Percentiles rank a stretch among this genome's conserved stretches.
Conservation (phyloP, 2,113 vertebrate species). For the Opisthocomus hoazin region DNA sequence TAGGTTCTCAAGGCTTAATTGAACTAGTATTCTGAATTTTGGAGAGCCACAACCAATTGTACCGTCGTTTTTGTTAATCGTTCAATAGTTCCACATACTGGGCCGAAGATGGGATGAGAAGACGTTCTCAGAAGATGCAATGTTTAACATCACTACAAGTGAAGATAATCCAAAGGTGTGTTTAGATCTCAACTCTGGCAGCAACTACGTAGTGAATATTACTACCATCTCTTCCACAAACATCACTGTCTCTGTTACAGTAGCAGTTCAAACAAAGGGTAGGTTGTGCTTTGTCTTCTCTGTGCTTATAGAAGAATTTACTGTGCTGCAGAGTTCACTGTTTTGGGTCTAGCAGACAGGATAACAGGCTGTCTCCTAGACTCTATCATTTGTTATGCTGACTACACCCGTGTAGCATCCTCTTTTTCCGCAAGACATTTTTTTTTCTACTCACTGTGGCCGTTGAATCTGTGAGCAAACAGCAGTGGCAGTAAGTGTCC, state of each 20-base stretch:
- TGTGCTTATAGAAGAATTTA: not conserved
- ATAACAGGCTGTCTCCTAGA: not conserved
- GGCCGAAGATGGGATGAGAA: slow-evolving; percentile 71
- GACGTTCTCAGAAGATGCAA: slow-evolving; percentile 68
- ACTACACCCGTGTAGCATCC: not conserved
- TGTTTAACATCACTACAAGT: slow-evolving; percentile 70
- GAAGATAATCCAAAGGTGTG: slow-evolving; percentile 77
- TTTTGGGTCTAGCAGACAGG: not conserved
- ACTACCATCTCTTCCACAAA: slow-evolving; percentile 67
- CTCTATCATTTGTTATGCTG: not conserved
- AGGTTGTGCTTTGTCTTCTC: not conserved
- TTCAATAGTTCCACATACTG: slow-evolving; percentile 60
- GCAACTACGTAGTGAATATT: slow-evolving; percentile 85
- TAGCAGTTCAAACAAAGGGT: slow-evolving; percentile 48
- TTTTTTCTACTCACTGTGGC: not conserved
- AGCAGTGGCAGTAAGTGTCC: not conserved
- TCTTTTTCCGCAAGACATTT: not conserved
- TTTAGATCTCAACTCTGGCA: slow-evolving; percentile 79
- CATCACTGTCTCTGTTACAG: not conserved
- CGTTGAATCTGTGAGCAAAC: not conserved
- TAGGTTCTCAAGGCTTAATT: not conserved
- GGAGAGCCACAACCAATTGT: not conserved
- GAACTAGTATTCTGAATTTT: not conserved
- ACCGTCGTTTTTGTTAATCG: not conserved
- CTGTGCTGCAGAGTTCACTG: not conserved